phyloP scores from a whole-genome alignment of 2,888 invertebrate genomes.

The Eristalinus sepulchralis region DNA sequence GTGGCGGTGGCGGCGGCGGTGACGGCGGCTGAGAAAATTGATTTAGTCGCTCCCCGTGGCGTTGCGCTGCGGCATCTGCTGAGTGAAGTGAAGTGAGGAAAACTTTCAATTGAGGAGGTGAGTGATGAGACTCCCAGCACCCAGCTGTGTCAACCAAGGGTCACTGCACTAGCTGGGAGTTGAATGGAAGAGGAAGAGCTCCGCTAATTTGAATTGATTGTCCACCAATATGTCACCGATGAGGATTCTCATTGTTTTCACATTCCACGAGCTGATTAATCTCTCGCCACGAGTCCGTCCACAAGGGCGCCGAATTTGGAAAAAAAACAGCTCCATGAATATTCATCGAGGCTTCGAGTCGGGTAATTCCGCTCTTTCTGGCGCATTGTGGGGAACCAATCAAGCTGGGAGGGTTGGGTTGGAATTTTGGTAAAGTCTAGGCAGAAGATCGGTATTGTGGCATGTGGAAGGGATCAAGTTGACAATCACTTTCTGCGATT shows the following conservation, averaged over 20 bases:
- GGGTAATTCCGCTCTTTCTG: neutral
- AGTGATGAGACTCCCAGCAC: neutral
- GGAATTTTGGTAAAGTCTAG: neutral
- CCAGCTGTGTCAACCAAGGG: neutral
- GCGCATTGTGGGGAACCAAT: constrained; percentile 1
- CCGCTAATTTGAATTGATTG: constrained; percentile 13
- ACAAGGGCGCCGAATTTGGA: neutral
- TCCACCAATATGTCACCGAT: constrained; percentile 28
- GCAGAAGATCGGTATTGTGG: too few relatives aligned
- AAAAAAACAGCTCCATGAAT: constrained; percentile 1
- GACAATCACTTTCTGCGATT: too few relatives aligned
- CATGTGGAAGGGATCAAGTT: too few relatives aligned
- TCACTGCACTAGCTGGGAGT: neutral
- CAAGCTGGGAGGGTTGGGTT: neutral
- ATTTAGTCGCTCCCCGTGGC: constrained; percentile 19
- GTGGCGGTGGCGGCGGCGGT: constrained; percentile 4
- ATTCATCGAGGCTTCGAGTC: neutral
- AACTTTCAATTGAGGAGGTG: neutral
- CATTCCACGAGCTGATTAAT: neutral
- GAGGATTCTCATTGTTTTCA: constrained; percentile 22
- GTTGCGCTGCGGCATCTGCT: neutral
- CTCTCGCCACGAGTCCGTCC: neutral
- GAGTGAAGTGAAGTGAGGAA: neutral
- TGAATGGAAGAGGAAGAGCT: neutral
- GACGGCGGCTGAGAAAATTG: constrained; percentile 22